A percentile compares a stretch with the other conserved stretches of the same genome.
These are phyloP conservation scores for Heterohyrax brucei DNA, from an alignment of 2,797 vertebrate genomes.

Conservation along the genomic window DNA sequence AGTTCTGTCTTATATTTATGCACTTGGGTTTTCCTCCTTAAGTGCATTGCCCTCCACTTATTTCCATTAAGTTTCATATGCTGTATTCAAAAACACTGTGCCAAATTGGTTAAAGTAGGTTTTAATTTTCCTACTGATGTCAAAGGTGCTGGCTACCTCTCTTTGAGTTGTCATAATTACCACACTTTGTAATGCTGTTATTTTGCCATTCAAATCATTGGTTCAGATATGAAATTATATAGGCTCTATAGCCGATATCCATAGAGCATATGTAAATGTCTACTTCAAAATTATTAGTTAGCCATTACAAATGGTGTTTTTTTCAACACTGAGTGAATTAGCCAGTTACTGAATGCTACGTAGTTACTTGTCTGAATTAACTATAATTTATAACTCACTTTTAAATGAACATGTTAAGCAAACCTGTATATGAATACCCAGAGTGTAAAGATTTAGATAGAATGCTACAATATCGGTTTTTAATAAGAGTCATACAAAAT, in stretches of 20 bases:
- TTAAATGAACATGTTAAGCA: conserved; percentile 65
- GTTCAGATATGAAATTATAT: conserved; percentile 64
- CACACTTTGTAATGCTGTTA: conserved; percentile 55
- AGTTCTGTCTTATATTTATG: conserved; percentile 64
- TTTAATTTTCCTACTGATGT: conserved; percentile 73
- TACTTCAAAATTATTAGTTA: conserved; percentile 53
- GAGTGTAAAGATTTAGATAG: conserved; percentile 18
- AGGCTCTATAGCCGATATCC: neutral
- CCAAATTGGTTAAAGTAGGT: conserved; percentile 62
- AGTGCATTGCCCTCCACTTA: conserved; percentile 61
- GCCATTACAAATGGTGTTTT: conserved; percentile 56
- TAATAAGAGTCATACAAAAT: conserved; percentile 51
- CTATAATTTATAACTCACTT: conserved; percentile 70
- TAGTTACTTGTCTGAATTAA: conserved; percentile 59
- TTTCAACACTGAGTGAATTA: neutral
- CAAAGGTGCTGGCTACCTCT: conserved; percentile 58
- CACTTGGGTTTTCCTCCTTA: conserved; percentile 50
- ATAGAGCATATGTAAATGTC: conserved; percentile 7
- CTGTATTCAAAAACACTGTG: conserved; percentile 74
- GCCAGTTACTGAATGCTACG: conserved; percentile 55
- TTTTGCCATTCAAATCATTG: conserved; percentile 73
- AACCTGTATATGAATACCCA: conserved; percentile 20
- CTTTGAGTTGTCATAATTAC: conserved; percentile 71
- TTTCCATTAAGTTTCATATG: conserved; percentile 73
- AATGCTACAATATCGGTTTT: neutral